phyloP scores from a whole-genome alignment of 2,888 invertebrate genomes.

The Catocala nupta region DNA sequence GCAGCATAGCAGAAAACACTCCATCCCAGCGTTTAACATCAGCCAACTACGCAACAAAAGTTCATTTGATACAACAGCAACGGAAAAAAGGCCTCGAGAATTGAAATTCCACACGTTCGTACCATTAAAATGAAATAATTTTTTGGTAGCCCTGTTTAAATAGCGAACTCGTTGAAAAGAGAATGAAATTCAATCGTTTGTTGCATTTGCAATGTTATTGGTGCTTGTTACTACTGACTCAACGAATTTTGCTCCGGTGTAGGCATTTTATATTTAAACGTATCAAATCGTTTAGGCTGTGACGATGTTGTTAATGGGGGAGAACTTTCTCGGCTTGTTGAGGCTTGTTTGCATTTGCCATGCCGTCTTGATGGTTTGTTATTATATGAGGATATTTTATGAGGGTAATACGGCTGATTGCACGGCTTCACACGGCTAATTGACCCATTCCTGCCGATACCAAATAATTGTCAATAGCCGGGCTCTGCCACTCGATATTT shows the following conservation, averaged over 20 bases:
- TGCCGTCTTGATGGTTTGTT: no score
- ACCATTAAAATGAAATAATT: conserved; percentile 25
- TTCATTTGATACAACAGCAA: conserved; percentile 2
- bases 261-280: conserved; percentile 31
- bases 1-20: no score
- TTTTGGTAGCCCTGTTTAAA: conserved; percentile 50
- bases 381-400: no score
- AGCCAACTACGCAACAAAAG: not conserved
- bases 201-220: conserved; percentile 66
- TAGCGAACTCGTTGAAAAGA: conserved; percentile 56
- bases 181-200: conserved; percentile 65
- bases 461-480: no score
- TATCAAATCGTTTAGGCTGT: conserved; percentile 7
- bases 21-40: no score
- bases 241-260: conserved; percentile 10
- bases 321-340: no score
- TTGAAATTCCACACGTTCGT: conserved; percentile 7
- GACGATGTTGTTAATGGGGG: not conserved
- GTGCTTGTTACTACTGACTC: conserved; percentile 39
- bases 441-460: no score
- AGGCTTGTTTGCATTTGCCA: no score
- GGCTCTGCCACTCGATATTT: no score
- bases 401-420: no score
- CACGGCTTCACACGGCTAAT: no score
- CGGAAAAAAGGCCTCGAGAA: not conserved